These are phyloP conservation scores for Diplazon laetatorius DNA, from an alignment of 2,888 invertebrate genomes.

Conservation along the genomic window DNA sequence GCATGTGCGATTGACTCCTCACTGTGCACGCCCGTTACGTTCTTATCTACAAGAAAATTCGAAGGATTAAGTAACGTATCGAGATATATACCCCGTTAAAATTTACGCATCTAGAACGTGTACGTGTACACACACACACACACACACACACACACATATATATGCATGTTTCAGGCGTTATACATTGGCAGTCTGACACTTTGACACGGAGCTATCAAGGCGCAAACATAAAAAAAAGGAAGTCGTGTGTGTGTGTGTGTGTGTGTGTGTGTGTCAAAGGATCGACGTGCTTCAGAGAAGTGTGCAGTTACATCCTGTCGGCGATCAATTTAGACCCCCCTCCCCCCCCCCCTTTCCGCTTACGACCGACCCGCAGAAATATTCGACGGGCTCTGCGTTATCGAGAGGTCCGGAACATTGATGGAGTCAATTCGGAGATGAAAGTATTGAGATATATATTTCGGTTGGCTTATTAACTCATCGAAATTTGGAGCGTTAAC, in stretches of 20 bases:
- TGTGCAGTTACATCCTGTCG: slow-evolving; percentile 22
- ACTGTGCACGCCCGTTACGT: slow-evolving; percentile 6
- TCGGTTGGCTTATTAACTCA: slow-evolving; percentile 4
- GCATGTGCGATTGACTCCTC: slow-evolving; percentile 43
- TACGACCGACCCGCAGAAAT: no score
- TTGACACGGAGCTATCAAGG: slow-evolving; percentile 39
- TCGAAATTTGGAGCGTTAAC: slow-evolving; percentile 5
- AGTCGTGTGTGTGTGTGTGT: background rate
- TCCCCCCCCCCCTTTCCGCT: no score
- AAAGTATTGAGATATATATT: slow-evolving; percentile 10
- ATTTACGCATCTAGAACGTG: slow-evolving; percentile 11
- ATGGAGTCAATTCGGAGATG: slow-evolving; percentile 18
- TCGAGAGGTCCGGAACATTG: background rate
- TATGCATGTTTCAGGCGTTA: background rate
- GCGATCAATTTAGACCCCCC: slow-evolving; percentile 11
- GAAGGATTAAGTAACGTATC: slow-evolving; percentile 47
- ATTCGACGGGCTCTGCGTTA: slow-evolving; percentile 15
- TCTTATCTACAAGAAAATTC: slow-evolving; percentile 42
- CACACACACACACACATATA: background rate
- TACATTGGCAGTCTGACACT: slow-evolving; percentile 45
- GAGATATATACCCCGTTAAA: slow-evolving; percentile 39
- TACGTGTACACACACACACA: background rate
- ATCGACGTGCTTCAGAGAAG: slow-evolving; percentile 13
- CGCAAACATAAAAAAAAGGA: background rate
- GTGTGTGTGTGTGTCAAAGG: background rate